Conservation (phyloP, 2,113 vertebrate genomes). For the Muntiacus reevesi region DNA sequence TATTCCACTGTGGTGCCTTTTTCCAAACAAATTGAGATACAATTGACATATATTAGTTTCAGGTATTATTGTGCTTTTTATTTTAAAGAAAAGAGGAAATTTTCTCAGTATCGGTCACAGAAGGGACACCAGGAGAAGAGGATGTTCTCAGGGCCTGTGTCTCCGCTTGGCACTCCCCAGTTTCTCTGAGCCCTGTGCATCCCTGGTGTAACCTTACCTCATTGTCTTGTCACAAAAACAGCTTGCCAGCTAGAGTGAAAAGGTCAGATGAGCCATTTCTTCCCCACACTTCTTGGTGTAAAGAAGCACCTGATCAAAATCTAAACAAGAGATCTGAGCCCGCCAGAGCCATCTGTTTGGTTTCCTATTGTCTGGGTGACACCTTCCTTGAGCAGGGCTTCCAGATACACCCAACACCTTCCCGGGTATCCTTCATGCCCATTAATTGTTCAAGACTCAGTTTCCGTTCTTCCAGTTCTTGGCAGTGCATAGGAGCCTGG, state of each 20-base stretch:
- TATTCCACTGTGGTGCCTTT: background rate
- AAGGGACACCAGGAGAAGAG: background rate
- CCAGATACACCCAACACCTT: constrained; percentile 4
- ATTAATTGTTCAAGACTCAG: constrained; percentile 49
- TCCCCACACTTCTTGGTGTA: constrained; percentile 58
- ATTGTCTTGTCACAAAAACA: constrained; percentile 64
- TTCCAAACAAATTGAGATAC: background rate
- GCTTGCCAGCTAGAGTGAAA: constrained; percentile 50
- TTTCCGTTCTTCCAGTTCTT: constrained; percentile 7
- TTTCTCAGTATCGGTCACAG: background rate
- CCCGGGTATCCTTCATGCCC: background rate
- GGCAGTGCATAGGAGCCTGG: background rate
- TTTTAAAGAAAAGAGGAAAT: background rate
- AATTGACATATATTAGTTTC: background rate
- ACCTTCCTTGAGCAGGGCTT: background rate
- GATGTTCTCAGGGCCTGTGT: background rate
- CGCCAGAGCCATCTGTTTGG: constrained; percentile 20
- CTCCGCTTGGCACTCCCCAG: background rate
- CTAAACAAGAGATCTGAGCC: constrained; percentile 50
- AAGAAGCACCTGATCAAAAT: constrained; percentile 68
- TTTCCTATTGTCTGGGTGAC: constrained; percentile 37
- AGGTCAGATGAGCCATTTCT: constrained; percentile 58
- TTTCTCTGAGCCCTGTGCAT: constrained; percentile 26
- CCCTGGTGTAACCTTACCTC: constrained; percentile 60
- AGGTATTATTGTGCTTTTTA: background rate